Evolutionary conservation across 2,888 invertebrate species (phyloP), one percentile per base, ranked within the genome.

Genomic region (Hypercompe scribonia): DNA sequence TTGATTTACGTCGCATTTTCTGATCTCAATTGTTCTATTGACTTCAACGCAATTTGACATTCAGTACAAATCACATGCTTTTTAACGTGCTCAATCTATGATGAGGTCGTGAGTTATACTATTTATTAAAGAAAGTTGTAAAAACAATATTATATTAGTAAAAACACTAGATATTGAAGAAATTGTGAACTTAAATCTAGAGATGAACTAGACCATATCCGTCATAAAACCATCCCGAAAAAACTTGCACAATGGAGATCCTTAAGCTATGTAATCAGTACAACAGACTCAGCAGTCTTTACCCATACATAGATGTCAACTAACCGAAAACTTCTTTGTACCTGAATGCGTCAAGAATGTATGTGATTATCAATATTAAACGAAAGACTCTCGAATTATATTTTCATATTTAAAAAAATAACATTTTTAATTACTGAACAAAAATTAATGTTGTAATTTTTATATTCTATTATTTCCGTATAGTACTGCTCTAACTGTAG

Each of bases 91-190:
- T 79, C 77, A 78, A 79, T 77, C 61, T 65, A 72, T 78, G 80
- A 81, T 86, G 86, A 86, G 76, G 79, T 87, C 86, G 87, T 82
- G 67, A 79, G 73, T 61, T 80, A 28, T 58, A 74, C 65, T 71
- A 77, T 68, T 73, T 77, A 64, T 78, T 72, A 75, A 65, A 68
- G 77, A 74, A 76, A 70, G 42, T 76, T 71, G 68, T 42, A n/a
- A 42, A 33, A 71, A 72, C 15, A 63, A 70, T 42, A 63, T 46
- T 61, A 39, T 68, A 28, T 39, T 28, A 42, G 18, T 70, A 28
- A 58, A 64, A 46, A 64, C n/a, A 65, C 39, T 39, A 24, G 36
- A 21, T 39, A 31, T 42, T 3, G 18, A 42, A 3, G 18, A 46
- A 46, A 46, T 21, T 21, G 21, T 21, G 21, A 46, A 46, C 5